Base-by-base conservation (phyloP, 2,888 invertebrate species). In the Buathra laborator region DNA sequence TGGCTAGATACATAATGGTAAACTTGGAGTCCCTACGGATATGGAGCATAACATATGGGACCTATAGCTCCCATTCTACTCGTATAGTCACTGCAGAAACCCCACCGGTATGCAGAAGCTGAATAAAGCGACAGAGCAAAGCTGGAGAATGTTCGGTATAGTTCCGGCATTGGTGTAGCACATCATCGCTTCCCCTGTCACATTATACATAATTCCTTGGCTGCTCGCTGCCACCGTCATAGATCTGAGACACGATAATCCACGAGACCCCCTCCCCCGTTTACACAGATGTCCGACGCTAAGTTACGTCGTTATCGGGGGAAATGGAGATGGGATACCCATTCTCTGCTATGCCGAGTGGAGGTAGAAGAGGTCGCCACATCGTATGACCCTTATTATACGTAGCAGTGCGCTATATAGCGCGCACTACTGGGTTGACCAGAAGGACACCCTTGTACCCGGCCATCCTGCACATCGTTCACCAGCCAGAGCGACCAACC, bases 1-100 rank as follows among this genome's bases (percentile, higher is more conserved):
- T 29, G 56, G 12, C 43, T 75, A n/a, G 44, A 62, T 71, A 81
- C 53, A 29, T n/a, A 44, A 46, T 46, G 44, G 62, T 66, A 43
- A 14, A 56, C 43, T 56, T 43, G 37, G 56, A 9, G 44, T 14
- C 44, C 19, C 44, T 64, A 32, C 59, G 51, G 62, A 86, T 83
- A 83, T 78, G 85, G 84, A 71, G 83, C 86, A 84, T 88, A 87
- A 90, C 88, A 80, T 86, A 87, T 89, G 87, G 72, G 67, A 43
- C 67, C 82, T 66, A 77, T 84, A 82, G 85, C 68, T 83, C 82
- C 72, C 37, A 51, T 85, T 51, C 37, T 67, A n/a, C 37, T 75
- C n/a, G 62, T 68, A 74, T 74, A 32, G 59, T 67, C 59, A 79
- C 62, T 51, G 48, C n/a, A 64, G 37, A 68, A 43, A 56, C 59